Evolutionary conservation across 2,797 vertebrate genomes (phyloP).

Genomic region (Argentina silus): DNA sequence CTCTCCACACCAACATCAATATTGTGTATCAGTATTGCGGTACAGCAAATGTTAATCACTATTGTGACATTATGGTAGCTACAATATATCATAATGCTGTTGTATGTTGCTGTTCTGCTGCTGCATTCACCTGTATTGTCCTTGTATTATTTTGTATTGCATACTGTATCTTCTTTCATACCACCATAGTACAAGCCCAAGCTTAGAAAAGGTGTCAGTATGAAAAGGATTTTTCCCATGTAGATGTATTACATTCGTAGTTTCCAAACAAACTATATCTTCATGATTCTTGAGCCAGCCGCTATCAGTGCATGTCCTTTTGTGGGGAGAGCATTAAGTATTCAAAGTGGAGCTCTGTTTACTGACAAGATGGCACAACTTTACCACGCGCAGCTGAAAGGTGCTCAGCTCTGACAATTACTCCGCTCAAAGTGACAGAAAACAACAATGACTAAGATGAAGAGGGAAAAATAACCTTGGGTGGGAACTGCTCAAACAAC

Average conservation of each 20-base stretch:
- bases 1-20: background rate
- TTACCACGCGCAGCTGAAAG: constrained; percentile 65
- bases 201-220: constrained; percentile 55
- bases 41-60: background rate
- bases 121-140: constrained; percentile 39
- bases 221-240: constrained; percentile 48
- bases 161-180: background rate
- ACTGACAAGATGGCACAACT: constrained; percentile 62
- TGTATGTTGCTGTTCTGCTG: constrained; percentile 12
- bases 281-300: too few relatives aligned
- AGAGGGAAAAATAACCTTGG: constrained; percentile 61
- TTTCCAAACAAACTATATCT: constrained; percentile 37
- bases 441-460: constrained; percentile 66
- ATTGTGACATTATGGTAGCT: background rate
- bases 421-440: constrained; percentile 70
- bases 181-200: background rate
- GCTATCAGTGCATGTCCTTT: constrained; percentile 53
- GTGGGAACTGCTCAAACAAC: constrained; percentile 60
- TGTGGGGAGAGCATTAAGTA: constrained; percentile 60
- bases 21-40: too few relatives aligned
- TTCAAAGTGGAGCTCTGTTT: constrained; percentile 68
- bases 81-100: constrained; percentile 12
- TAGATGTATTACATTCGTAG: constrained; percentile 59
- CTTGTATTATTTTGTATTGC: too few relatives aligned
- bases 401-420: constrained; percentile 77